Conservation (phyloP, 2,888 invertebrate genomes). For the Xestoiulus laeticollis region DNA sequence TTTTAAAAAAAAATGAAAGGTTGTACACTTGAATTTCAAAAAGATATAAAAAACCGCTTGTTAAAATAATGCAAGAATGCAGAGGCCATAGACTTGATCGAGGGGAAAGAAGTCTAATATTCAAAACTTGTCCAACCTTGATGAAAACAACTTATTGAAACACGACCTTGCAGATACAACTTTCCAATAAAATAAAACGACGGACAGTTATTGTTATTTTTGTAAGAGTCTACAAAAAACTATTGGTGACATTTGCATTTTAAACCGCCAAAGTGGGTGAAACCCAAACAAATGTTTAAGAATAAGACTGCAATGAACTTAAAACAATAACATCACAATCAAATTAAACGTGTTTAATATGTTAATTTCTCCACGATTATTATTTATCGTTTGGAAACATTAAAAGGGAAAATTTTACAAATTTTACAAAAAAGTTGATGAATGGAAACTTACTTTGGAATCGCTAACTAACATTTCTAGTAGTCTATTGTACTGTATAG, state of each 20-base stretch:
- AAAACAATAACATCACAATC: neutral
- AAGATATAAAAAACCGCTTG: neutral
- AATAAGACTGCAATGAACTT: neutral
- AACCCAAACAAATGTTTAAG: neutral
- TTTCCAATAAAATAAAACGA: neutral
- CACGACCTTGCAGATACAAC: neutral
- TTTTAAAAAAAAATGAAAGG: neutral
- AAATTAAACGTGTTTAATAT: neutral
- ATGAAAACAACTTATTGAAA: neutral
- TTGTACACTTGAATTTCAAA: neutral
- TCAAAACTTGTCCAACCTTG: neutral
- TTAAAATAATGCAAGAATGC: slow-evolving; percentile 7
- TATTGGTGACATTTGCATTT: neutral
- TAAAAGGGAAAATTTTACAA: too few species aligned
- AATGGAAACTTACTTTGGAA: too few species aligned
- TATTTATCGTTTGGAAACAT: too few species aligned
- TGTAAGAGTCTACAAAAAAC: neutral
- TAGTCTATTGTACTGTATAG: too few species aligned
- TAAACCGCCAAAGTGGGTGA: neutral
- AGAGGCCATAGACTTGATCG: neutral
- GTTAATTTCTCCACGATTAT: too few species aligned
- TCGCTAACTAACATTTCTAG: too few species aligned
- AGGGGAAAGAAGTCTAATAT: slow-evolving; percentile 10
- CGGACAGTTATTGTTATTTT: neutral
- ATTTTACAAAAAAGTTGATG: too few species aligned